phyloP scores from a whole-genome alignment of 1,140 invertebrate genomes.

The Macrosteles quadrilineatus region DNA sequence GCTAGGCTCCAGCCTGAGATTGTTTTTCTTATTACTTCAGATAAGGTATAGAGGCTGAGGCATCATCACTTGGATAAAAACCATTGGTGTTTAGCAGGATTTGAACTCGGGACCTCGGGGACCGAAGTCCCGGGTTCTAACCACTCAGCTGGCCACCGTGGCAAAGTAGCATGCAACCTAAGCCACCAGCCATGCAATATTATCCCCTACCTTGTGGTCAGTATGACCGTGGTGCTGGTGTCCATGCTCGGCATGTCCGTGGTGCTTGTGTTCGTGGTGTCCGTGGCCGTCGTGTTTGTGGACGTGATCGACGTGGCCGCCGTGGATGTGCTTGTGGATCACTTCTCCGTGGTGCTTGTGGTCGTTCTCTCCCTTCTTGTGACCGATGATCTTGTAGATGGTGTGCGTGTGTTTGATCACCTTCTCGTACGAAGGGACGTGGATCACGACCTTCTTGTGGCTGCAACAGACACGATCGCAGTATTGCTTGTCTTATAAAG shows the following conservation, averaged over 20 bases:
- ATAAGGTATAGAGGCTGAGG: too few species aligned
- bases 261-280: conserved; percentile 34
- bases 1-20: too few species aligned
- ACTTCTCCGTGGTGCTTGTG: conserved; percentile 38
- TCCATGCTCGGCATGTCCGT: conserved; percentile 33
- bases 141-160: too few species aligned
- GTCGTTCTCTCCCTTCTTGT: conserved; percentile 39
- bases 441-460: conserved; percentile 58
- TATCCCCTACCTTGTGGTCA: conserved; percentile 4
- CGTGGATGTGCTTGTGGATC: conserved; percentile 34
- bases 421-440: conserved; percentile 62
- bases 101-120: too few species aligned
- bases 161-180: too few species aligned
- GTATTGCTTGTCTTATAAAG: neutral
- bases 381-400: conserved; percentile 59
- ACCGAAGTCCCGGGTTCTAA: too few species aligned
- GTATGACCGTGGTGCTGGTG: conserved; percentile 33
- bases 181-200: too few species aligned
- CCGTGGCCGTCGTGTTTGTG: conserved; percentile 35
- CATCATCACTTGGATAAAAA: too few species aligned
- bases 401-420: conserved; percentile 65
- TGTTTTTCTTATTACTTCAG: too few species aligned
- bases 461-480: conserved; percentile 24
- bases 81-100: too few species aligned
- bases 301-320: conserved; percentile 32